Percentiles rank a stretch among this genome's conserved stretches.
phyloP scores from a whole-genome alignment of 2,888 invertebrate genomes.

The Alviniconcha strummeri region DNA sequence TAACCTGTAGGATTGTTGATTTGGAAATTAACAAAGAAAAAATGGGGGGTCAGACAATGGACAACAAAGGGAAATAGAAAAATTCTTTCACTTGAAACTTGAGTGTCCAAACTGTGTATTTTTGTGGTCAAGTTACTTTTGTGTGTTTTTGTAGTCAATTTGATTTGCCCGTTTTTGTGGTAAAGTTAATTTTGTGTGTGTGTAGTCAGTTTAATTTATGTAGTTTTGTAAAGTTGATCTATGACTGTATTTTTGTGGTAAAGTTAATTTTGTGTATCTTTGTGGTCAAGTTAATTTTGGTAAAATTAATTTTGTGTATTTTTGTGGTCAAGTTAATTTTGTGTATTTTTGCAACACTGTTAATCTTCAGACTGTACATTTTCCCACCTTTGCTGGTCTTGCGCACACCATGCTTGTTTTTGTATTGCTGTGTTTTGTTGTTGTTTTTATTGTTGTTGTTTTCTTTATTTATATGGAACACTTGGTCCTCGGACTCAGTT shows the following conservation, averaged over 20 bases:
- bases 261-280: neutral
- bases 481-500: too few relatives aligned
- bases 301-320: neutral
- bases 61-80: too few relatives aligned
- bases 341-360: neutral
- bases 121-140: neutral
- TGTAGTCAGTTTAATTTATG: neutral
- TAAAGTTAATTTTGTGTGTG: neutral
- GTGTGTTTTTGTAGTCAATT: neutral
- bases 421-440: neutral
- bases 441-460: neutral
- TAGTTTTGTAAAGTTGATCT: neutral
- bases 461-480: too few relatives aligned
- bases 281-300: neutral
- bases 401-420: neutral
- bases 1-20: too few relatives aligned
- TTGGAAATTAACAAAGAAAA: too few relatives aligned
- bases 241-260: neutral
- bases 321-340: neutral
- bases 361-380: too few relatives aligned
- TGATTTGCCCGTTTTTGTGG: neutral
- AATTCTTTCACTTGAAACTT: too few relatives aligned
- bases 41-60: too few relatives aligned
- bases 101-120: too few relatives aligned
- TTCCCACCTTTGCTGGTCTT: neutral